Base-by-base conservation (phyloP, 37 sponge, comb jelly and placozoan species). In the Agelas oroides region DNA sequence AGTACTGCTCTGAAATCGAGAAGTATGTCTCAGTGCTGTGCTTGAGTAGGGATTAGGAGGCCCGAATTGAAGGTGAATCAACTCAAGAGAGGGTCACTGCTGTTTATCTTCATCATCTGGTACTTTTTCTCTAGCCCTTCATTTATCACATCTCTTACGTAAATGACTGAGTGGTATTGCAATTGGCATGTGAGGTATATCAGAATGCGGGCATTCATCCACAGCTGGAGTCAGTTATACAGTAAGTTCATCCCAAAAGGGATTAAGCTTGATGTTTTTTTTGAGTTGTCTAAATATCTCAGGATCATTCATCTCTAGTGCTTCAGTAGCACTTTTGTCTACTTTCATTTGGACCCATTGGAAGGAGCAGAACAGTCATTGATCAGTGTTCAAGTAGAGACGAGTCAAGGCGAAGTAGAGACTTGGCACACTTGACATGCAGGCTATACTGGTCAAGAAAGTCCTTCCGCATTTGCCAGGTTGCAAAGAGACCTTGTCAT, bases 271-370 rank as follows among this genome's bases (percentile, higher is more conserved):
- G 21, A 59, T 57, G 15, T 54, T 75, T 57, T 59, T 59, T 54
- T 75, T 75, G 17, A 75, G 59, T 55, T 75, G 46, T 25, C 76
- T 13, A 13, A 75, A 35, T 25, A 71, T 39, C n/a, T 71, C n/a
- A 6, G 76, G 76, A 56, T 75, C 76, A 24, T 55, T 59, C 14
- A 75, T 11, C 32, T 12, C 11, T 8, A 75, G 27, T 17, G 16
- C 24, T 25, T n/a, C 33, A 23, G 30, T 31, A 30, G 33, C 57
- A 14, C 76, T 17, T 14, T 75, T 59, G n/a, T 75, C 76, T 54
- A 75, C 36, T 57, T 11, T 30, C 13, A 21, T 55, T 75, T 13
- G 5, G 33, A 13, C 6, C 6, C 31, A 57, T 17, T 27, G 13
- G 59, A 13, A 54, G 76, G 59, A 75, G 28, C 30, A 17, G 76